Base-by-base conservation (phyloP, 2,113 vertebrate species). In the Atlantisia rogersi region DNA sequence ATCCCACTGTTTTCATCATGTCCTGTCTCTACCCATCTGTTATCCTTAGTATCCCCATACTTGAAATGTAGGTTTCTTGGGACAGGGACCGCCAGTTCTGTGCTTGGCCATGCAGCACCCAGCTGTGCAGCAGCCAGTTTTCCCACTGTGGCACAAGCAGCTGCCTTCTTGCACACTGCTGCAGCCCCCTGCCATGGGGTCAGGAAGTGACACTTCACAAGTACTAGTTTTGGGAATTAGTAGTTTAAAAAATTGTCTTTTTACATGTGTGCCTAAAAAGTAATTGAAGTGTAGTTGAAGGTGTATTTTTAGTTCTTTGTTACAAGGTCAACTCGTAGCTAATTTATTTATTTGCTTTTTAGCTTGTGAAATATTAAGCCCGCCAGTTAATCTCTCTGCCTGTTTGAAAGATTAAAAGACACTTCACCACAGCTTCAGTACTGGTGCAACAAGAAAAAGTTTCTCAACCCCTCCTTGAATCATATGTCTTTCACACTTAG, bases 181-280 rank as follows among this genome's bases (percentile, higher is more conserved):
- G 22, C 58, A 79, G 31, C 29, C 5, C 15, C n/a, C 37, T 29
- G 0, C 21, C n/a, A 5, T 0, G 0, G 42, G 15, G 12, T 24
- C 62, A 52, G 55, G 48, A 75, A 18, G 5, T 5, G 3, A 25
- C 22, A 9, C 15, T 73, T 83, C 59, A 24, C 60, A 44, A 16
- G 37, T 37, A 59, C 46, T 40, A n/a, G 20, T 52, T 55, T 44
- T 3, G 17, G 46, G 22, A 86, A 48, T 15, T 12, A 42, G 14
- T 17, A 9, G 21, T n/a, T n/a, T 59, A 5, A 26, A 65, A 19
- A 28, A 39, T 1, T 1, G 3, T 17, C 28, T 67, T 73, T 28
- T 40, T 46, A 20, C 28, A 29, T 16, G 13, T 52, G 10, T 46
- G 40, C 6, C 13, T 55, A 20, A 70, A 87, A 81, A 28, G 1